phyloP scores from a whole-genome alignment of 2,113 vertebrate genomes.

The Enhydra lutris region DNA sequence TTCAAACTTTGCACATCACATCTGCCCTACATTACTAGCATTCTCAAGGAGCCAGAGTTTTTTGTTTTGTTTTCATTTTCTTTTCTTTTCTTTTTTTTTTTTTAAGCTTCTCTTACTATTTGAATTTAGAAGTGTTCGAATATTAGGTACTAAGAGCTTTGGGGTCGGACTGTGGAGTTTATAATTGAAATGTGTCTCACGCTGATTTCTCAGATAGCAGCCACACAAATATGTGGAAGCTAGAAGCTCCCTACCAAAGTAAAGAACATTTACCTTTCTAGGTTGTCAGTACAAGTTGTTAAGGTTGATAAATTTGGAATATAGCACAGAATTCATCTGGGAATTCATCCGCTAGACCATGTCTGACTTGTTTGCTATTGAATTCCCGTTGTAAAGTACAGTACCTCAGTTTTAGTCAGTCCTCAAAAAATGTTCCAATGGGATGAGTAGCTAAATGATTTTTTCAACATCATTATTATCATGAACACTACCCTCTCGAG shows the following conservation, averaged over 20 bases:
- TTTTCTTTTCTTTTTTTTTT: background rate
- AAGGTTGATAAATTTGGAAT: background rate
- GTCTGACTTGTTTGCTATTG: background rate
- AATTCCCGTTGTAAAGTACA: background rate
- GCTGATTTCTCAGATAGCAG: background rate
- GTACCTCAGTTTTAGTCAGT: background rate
- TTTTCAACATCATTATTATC: background rate
- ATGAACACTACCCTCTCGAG: background rate
- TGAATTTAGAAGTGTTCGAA: conserved; percentile 7
- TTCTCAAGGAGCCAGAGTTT: background rate
- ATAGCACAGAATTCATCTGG: background rate
- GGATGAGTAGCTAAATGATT: background rate
- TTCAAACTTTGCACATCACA: background rate
- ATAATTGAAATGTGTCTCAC: background rate
- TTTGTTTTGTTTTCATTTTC: background rate
- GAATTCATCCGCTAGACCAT: background rate
- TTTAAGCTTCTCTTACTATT: background rate
- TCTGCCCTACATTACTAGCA: background rate
- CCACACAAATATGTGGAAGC: background rate
- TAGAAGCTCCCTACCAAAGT: background rate
- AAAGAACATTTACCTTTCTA: background rate
- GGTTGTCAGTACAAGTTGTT: background rate
- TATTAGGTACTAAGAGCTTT: background rate
- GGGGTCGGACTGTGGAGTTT: background rate
- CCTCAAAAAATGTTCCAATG: conserved; percentile 5